These are phyloP conservation scores for Tokudaia muenninki DNA, from an alignment of 2,797 vertebrate genomes.

Conservation along the genomic window DNA sequence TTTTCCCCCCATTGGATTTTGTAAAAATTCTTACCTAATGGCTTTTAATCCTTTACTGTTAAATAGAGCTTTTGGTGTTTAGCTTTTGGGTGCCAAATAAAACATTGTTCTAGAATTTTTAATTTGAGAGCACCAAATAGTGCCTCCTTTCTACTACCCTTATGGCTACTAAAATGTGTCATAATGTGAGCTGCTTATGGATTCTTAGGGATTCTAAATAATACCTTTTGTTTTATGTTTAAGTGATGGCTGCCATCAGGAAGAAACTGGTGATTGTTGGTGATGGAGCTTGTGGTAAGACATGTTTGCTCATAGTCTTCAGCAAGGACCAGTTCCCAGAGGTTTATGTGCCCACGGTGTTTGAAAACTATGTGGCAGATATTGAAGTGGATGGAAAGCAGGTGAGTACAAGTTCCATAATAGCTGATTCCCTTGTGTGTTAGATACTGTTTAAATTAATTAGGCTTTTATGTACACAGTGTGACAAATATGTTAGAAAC, in stretches of 20 bases:
- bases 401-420: constrained; percentile 86
- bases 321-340: constrained; percentile 99
- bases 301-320: constrained; percentile 98
- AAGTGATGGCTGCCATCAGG: constrained; percentile 98
- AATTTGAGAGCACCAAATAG: constrained; percentile 9
- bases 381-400: constrained; percentile 99
- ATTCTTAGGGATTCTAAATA: constrained; percentile 33
- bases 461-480: neutral
- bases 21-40: constrained; percentile 36
- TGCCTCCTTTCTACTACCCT: neutral
- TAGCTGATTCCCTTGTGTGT: neutral
- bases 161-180: neutral
- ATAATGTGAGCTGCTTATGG: neutral
- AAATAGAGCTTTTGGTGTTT: neutral
- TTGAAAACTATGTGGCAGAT: constrained; percentile 99
- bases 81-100: neutral
- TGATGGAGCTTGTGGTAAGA: constrained; percentile 99
- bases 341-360: constrained; percentile 98
- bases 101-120: constrained; percentile 12
- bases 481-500: neutral
- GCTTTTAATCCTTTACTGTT: neutral
- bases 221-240: constrained; percentile 79
- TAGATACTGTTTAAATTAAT: neutral
- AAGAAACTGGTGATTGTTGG: constrained; percentile 99
- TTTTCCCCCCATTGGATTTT: neutral